Base-by-base conservation (phyloP, 2,888 invertebrate species). In the Chrysotoxum bicinctum region DNA sequence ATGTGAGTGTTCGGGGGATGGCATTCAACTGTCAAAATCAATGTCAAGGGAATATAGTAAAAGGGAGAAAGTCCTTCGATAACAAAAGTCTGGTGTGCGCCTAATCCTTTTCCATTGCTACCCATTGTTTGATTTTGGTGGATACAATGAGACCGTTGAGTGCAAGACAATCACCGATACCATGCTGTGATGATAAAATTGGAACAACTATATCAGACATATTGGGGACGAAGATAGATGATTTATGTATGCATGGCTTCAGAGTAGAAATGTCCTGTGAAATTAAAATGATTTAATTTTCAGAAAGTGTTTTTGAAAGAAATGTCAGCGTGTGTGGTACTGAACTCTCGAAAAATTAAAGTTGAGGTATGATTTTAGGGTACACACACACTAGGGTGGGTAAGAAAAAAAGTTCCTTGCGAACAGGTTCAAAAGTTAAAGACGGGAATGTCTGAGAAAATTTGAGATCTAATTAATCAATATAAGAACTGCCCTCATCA, bases 121-220 rank as follows among this genome's bases (percentile, higher is more conserved):
- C 30, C 48, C 64, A 32, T 85, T 85, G 85, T 81, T 69, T 60
- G 43, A 14, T 21, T 66, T 50, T 43, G 40, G 50, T 73, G 60
- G 76, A 74, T 81, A 81, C 62, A 69, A 76, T 62, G 26, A 60
- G 68, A 32, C n/a, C 60, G 84, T 70, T 72, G 83, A 79, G 70
- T 79, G 52, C 54, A 58, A 30, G 26, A 85, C 85, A 85, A 80
- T 85, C 66, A 43, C n/a, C 32, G 70, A 81, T 77, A 8, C 58
- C 85, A 45, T 58, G 85, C 85, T 85, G 76, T 73, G 85, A 85
- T 73, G 85, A 85, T 81, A 45, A 85, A 77, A 81, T 77, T 73
- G 77, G 62, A 85, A 80, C 50, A 73, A 54, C 76, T 85, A 16
- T 70, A 73, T 75, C 69, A 60, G 48, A 43, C 43, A 23, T 26